Conservation (phyloP, 2,113 vertebrate genomes). For the Pogona vitticeps region DNA sequence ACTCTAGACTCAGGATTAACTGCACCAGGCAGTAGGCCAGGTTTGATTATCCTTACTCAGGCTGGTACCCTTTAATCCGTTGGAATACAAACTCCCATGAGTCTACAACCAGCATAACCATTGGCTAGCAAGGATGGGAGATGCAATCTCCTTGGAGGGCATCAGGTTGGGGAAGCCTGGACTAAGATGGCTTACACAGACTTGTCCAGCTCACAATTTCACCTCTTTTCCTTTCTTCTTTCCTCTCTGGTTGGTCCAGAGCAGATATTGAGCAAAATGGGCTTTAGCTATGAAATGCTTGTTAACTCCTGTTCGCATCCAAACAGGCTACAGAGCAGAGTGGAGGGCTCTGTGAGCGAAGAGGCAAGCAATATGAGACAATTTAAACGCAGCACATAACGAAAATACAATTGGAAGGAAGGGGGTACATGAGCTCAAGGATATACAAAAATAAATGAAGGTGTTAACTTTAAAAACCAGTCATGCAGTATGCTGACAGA, state of each 20-base stretch:
- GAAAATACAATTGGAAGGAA: slow-evolving; percentile 42
- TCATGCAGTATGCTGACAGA: slow-evolving; percentile 67
- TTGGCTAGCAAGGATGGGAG: too few species aligned
- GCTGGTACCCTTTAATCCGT: neutral
- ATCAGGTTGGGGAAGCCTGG: neutral
- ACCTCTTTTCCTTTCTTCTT: too few species aligned
- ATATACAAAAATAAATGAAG: slow-evolving; percentile 41
- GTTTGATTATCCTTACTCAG: neutral
- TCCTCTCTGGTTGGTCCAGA: too few species aligned
- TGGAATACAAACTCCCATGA: too few species aligned
- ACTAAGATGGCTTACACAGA: neutral
- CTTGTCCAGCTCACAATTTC: neutral
- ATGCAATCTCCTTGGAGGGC: too few species aligned
- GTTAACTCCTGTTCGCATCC: neutral
- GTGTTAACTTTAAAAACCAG: slow-evolving; percentile 52
- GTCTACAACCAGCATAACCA: too few species aligned
- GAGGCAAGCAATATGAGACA: neutral
- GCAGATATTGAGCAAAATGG: too few species aligned
- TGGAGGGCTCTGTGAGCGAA: neutral
- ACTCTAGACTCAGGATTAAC: neutral
- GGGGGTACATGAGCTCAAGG: slow-evolving; percentile 28
- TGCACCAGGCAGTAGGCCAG: neutral
- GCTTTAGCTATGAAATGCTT: too few species aligned
- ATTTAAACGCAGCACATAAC: slow-evolving; percentile 36
- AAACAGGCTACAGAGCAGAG: neutral